Percentiles rank a stretch among this genome's conserved stretches.
phyloP scores from a whole-genome alignment of 2,888 invertebrate species.

The Apocheima hispidaria region DNA sequence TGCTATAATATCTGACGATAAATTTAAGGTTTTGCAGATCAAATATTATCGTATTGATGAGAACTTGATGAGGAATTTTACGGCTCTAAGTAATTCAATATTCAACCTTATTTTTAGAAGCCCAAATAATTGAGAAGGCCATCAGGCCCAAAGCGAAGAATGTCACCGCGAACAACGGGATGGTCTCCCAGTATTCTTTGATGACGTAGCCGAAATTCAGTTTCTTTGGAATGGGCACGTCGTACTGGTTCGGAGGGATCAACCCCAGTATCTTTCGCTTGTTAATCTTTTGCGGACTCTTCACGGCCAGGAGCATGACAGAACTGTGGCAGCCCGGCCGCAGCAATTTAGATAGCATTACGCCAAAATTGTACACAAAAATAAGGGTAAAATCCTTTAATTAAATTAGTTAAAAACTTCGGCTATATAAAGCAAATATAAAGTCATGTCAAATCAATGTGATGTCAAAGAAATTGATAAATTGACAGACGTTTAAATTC shows the following conservation, averaged over 20 bases:
- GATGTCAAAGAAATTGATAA: slow-evolving; percentile 24
- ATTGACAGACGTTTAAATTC: background rate
- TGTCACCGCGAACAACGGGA: slow-evolving; percentile 64
- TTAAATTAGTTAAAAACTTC: slow-evolving; percentile 1
- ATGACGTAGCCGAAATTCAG: slow-evolving; percentile 56
- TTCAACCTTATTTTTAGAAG: slow-evolving; percentile 66
- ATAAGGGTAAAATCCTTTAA: background rate
- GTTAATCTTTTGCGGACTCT: slow-evolving; percentile 32
- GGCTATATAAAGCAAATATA: too few relatives aligned
- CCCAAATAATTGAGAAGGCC: slow-evolving; percentile 54
- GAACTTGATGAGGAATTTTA: background rate
- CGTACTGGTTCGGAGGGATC: slow-evolving; percentile 72
- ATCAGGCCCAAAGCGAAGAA: slow-evolving; percentile 47
- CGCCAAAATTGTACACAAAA: slow-evolving; percentile 18
- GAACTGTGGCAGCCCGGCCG: slow-evolving; percentile 27
- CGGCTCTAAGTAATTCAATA: background rate
- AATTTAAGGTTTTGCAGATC: too few relatives aligned
- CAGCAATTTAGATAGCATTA: slow-evolving; percentile 64
- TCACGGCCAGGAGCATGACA: slow-evolving; percentile 36
- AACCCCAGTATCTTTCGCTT: slow-evolving; percentile 43
- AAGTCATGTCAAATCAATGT: background rate
- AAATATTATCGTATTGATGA: too few relatives aligned
- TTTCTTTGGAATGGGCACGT: slow-evolving; percentile 58
- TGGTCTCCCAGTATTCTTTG: slow-evolving; percentile 68
- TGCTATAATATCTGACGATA: too few relatives aligned